Percentiles rank a stretch among this genome's conserved stretches.
Evolutionary conservation across 1,140 invertebrate species (phyloP).

Genomic region (Oryctes rhinoceros): DNA sequence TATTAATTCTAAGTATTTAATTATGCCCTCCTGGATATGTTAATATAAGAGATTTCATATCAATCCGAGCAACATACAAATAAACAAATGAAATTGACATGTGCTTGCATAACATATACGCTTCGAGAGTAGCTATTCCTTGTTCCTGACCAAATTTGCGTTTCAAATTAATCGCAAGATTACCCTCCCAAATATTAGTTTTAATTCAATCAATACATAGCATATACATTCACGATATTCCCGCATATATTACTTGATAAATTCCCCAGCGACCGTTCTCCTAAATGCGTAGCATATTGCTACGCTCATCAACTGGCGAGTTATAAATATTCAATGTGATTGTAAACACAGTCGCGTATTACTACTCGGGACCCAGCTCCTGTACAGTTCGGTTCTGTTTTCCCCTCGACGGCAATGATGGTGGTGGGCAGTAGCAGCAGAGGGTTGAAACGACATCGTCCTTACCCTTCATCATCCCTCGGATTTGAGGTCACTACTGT

Average conservation of each 20-base stretch:
- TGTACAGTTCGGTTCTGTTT: constrained; percentile 39
- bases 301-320: constrained; percentile 61
- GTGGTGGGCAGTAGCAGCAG: constrained; percentile 24
- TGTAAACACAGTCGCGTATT: constrained; percentile 57
- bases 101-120: too few relatives aligned
- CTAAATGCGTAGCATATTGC: constrained; percentile 59
- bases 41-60: too few relatives aligned
- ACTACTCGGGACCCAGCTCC: constrained; percentile 31
- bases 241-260: constrained; percentile 28
- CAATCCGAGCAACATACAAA: too few relatives aligned
- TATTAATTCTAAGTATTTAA: too few relatives aligned
- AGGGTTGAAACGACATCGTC: constrained; percentile 32
- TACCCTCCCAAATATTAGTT: constrained; percentile 61
- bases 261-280: constrained; percentile 51
- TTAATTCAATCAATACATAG: constrained; percentile 59
- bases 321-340: constrained; percentile 61
- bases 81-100: too few relatives aligned
- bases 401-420: constrained; percentile 22
- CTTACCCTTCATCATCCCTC: constrained; percentile 48
- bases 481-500: constrained; percentile 59
- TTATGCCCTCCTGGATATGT: too few relatives aligned
- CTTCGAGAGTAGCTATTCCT: not conserved
- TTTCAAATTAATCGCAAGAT: constrained; percentile 60
- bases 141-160: constrained; percentile 56
- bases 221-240: constrained; percentile 24